A percentile compares a stretch with the other conserved stretches of the same genome.
Conservation (phyloP, 2,113 vertebrate genomes). For the Ursus arctos region DNA sequence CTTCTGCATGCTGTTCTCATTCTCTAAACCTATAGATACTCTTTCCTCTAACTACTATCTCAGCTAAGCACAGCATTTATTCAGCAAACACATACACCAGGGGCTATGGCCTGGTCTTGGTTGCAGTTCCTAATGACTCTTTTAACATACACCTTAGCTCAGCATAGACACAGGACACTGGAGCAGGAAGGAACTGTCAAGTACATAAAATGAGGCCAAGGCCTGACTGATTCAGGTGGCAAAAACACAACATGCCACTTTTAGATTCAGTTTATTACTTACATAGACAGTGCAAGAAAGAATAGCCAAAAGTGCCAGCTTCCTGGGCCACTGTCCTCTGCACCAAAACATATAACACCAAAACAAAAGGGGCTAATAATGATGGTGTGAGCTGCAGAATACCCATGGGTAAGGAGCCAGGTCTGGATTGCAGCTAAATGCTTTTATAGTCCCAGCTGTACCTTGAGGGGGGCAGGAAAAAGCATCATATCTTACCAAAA, state of each 20-base stretch:
- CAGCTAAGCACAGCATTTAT: constrained; percentile 88
- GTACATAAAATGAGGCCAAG: background rate
- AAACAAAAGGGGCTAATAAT: background rate
- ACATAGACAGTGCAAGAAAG: background rate
- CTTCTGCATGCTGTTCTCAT: constrained; percentile 75
- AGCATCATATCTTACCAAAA: background rate
- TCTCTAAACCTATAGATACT: background rate
- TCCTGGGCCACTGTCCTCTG: background rate
- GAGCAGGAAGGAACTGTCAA: background rate
- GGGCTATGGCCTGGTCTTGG: background rate
- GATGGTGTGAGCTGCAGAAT: background rate
- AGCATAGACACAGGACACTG: background rate
- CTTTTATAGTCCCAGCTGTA: background rate
- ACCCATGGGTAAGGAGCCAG: background rate
- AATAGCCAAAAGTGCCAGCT: background rate
- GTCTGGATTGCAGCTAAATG: background rate
- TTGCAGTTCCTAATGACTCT: background rate
- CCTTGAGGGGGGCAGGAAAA: background rate
- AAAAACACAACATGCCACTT: background rate
- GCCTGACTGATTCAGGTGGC: background rate
- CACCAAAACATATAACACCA: background rate
- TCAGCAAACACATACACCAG: constrained; percentile 58
- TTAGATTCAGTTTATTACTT: background rate
- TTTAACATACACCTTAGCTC: background rate
- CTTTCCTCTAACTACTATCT: background rate